These are phyloP conservation scores for Etheostoma spectabile DNA, from an alignment of 2,113 vertebrate genomes.

Conservation along the genomic window DNA sequence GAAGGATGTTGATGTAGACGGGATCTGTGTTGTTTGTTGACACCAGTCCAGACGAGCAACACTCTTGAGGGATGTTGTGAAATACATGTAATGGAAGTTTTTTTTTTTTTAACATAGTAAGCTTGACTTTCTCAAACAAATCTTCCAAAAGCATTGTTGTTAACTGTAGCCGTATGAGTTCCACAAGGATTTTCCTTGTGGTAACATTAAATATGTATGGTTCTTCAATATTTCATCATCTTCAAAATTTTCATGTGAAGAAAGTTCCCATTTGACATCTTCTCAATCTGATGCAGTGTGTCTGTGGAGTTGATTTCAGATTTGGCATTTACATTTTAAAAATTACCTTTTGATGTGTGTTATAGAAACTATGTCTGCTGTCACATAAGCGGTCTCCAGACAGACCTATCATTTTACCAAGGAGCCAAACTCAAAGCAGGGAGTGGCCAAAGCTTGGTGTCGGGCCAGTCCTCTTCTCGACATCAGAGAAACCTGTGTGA, in stretches of 20 bases:
- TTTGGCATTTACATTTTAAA: slow-evolving; percentile 22
- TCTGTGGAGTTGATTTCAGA: slow-evolving; percentile 11
- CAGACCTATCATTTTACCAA: slow-evolving; percentile 53
- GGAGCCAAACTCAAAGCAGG: slow-evolving; percentile 40
- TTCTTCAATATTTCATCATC: background rate
- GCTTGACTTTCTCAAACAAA: background rate
- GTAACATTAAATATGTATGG: slow-evolving; percentile 7
- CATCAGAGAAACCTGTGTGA: slow-evolving; percentile 23
- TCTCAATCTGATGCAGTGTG: slow-evolving; percentile 15
- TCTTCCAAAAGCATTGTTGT: background rate
- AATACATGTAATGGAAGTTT: background rate
- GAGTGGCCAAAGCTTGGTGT: slow-evolving; percentile 32
- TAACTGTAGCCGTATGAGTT: background rate
- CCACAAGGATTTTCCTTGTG: background rate
- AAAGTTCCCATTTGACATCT: slow-evolving; percentile 4
- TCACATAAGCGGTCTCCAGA: slow-evolving; percentile 26
- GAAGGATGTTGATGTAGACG: slow-evolving; percentile 20
- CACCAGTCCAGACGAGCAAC: background rate
- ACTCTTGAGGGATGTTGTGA: slow-evolving; percentile 2
- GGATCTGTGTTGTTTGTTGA: slow-evolving; percentile 23
- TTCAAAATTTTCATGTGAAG: background rate
- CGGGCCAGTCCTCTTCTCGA: slow-evolving; percentile 40
- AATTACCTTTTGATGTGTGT: slow-evolving; percentile 30
- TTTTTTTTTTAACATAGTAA: background rate
- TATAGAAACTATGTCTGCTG: slow-evolving; percentile 26